Base-by-base conservation (phyloP, 2,888 invertebrate species). In the Thumatha senex region DNA sequence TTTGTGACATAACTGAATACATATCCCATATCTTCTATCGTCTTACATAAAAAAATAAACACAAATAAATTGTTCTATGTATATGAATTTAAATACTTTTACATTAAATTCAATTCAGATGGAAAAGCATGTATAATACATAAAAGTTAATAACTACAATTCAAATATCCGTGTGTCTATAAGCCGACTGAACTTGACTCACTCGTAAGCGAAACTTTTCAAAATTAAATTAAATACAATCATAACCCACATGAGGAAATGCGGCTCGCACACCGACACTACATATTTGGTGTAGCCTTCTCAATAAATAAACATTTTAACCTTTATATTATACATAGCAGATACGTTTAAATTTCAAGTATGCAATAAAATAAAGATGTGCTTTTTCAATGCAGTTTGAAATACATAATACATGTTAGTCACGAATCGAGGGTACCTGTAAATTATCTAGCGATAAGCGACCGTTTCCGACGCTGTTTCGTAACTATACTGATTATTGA, bases 1-100 rank as follows among this genome's bases (percentile, higher is more conserved):
- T 91, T 67, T 91, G 90, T 91, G 90, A 90, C 91, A 88, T 87
- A 91, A 90, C 88, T 85, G 89, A 90, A 90, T 89, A 89, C 84
- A 90, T 87, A 88, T 90, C 84, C 80, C 81, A 82, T 89, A 89
- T 67, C 66, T 44, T 39, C 41, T 59, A 66, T 53, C 81, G 84
- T 82, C 81, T 87, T 87, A 89, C 82, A 84, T 84, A 86, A 81
- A 86, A 81, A 86, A 87, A 84, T 86, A 89, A 90, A 88, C 89
- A 89, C 87, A 82, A 84, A 88, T 84, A 89, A 87, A 84, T 84
- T 86, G 84, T 24, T 87, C 86, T 90, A 90, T 88, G 81, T 88
- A 87, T 89, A 89, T 88, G 83, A 84, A 84, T 85, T 86, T 87
- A 86, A 84, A 88, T 89, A 89, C 89, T 84, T 88, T 89, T 89